Evolutionary conservation across 2,888 invertebrate genomes (phyloP), one percentile per base, ranked within the genome.

Genomic region (Athalia circularis): DNA sequence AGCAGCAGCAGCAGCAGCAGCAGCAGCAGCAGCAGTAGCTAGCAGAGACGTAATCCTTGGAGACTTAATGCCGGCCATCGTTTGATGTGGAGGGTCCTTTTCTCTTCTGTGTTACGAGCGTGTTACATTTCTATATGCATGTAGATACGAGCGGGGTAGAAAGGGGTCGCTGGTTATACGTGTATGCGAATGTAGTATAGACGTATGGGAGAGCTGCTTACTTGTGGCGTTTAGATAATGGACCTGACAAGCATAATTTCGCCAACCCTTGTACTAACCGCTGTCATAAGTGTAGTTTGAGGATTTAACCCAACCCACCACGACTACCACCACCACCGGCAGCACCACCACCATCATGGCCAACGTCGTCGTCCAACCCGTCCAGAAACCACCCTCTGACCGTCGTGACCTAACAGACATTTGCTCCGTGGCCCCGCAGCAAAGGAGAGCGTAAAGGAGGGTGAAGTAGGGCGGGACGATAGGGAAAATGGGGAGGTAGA

Each of bases 191-290:
- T 15, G 13, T n/a, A 62, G 13, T 13, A 8, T 13, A 13, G 72
- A 72, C 61, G 62, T 62, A 62, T 62, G 75, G 15, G 62, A 80
- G 78, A 82, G 78, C 79, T 81, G 82, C 80, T 81, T 81, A 82
- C 80, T 80, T 75, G 79, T 82, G 83, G 81, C 82, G 81, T 81
- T 78, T 81, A 85, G 86, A 86, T 87, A 88, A 87, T 87, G 87
- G 87, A 87, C 83, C 87, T 87, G 88, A 88, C 87, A 88, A 86
- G 86, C 86, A 87, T 86, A 88, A 88, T 88, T 88, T 87, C 83
- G 83, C 85, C 84, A 83, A 88, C 88, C 88, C 87, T 88, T 85
- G 87, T 88, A 86, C 84, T 70, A 78, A 83, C 85, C 85, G 85
- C 85, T 87, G 87, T 87, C 87, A 86, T 86, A 85, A 87, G 84